Base-by-base conservation (phyloP, 1,140 invertebrate genomes). In the Nephotettix cincticeps region DNA sequence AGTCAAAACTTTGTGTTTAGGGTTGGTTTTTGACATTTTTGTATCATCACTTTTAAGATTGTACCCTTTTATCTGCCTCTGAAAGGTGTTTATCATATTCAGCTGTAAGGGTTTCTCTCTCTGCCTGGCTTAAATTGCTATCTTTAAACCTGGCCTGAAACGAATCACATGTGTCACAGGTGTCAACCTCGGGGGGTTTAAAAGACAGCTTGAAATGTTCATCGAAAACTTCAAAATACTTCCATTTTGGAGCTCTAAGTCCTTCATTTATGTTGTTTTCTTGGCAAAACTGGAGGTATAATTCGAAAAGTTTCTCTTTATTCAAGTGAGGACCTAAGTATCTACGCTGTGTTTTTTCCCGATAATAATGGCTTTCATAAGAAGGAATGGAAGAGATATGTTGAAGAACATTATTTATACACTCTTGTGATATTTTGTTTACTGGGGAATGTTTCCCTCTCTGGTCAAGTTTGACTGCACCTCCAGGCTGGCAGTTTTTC, bases 401-500 rank as follows among this genome's bases (percentile, higher is more conserved):
- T 21, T 19, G 54, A 56, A 58, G 1, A 56, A 65, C 63, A 65
- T 65, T 28, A 65, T n/a, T n/a, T n/a, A n/a, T n/a, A n/a, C n/a
- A n/a, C n/a, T n/a, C n/a, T n/a, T n/a, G n/a, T n/a, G n/a, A n/a
- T n/a, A n/a, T n/a, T n/a, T n/a, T n/a, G n/a, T n/a, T n/a, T n/a
- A n/a, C n/a, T n/a, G n/a, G n/a, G n/a, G n/a, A n/a, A n/a, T n/a
- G n/a, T n/a, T n/a, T n/a, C n/a, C n/a, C n/a, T n/a, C n/a, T n/a
- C n/a, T n/a, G n/a, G n/a, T n/a, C n/a, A n/a, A n/a, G n/a, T n/a
- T n/a, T n/a, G n/a, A n/a, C n/a, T n/a, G n/a, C 32, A 6, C 21
- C 25, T 65, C 17, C 17, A 9, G 21, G 6, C 21, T 19, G 19
- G 63, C n/a, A 11, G 27, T 65, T 65, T 65, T 19, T 40, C 9